Conservation (phyloP, 2,888 invertebrate genomes). For the Lepidonotus clava region DNA sequence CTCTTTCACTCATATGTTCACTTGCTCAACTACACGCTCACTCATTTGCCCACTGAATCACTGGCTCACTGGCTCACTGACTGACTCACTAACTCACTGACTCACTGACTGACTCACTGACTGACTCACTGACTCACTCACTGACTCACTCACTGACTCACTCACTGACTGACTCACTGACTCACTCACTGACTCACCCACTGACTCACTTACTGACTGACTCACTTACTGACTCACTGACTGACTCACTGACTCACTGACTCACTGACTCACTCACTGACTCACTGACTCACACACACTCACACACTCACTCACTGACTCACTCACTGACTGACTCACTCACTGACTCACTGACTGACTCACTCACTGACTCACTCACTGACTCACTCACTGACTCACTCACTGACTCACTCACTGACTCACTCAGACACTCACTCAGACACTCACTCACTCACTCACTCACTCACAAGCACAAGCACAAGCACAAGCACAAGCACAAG, state of each 20-base stretch:
- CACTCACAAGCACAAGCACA: not conserved
- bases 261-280: not conserved
- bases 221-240: not conserved
- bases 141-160: not conserved
- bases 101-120: not conserved
- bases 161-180: no score
- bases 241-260: not conserved
- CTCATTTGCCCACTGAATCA: not conserved
- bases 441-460: not conserved
- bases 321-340: not conserved
- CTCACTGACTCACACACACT: not conserved
- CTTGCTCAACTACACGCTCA: not conserved
- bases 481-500: not conserved
- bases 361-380: not conserved
- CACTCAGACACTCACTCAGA: not conserved
- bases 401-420: not conserved
- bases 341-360: not conserved
- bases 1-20: not conserved
- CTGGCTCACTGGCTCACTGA: not conserved
- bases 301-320: not conserved
- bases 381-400: not conserved
- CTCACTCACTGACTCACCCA: not conserved
- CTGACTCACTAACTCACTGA: not conserved
- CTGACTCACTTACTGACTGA: not conserved
- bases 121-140: not conserved